phyloP scores from a whole-genome alignment of 2,888 invertebrate genomes.

The Dolichopus griseipennis region DNA sequence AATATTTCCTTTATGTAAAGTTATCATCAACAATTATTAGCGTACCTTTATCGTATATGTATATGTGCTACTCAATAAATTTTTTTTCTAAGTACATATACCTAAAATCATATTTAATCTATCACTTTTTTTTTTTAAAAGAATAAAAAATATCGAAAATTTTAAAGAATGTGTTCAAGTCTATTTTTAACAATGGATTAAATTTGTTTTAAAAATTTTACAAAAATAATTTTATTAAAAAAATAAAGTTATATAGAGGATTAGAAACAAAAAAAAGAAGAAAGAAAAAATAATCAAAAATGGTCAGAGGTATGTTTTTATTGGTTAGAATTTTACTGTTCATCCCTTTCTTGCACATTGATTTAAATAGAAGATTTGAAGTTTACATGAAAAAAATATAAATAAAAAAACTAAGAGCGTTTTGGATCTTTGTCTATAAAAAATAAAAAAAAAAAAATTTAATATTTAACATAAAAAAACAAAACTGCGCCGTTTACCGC shows the following conservation, averaged over 20 bases:
- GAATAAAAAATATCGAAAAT: too few relatives aligned
- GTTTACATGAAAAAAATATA: background rate
- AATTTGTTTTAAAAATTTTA: background rate
- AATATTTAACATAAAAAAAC: background rate
- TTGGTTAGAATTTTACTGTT: background rate
- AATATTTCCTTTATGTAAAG: background rate
- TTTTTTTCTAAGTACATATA: background rate
- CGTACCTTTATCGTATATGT: background rate
- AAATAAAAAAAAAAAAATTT: background rate
- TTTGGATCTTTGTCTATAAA: background rate
- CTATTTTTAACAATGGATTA: background rate
- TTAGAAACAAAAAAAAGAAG: background rate
- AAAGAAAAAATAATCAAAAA: background rate
- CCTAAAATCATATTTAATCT: too few relatives aligned
- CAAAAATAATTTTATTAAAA: background rate
- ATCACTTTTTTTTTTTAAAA: too few relatives aligned
- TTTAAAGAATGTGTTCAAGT: background rate
- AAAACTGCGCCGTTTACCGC: constrained; percentile 6
- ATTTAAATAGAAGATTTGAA: background rate
- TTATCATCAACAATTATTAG: background rate
- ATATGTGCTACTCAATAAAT: background rate
- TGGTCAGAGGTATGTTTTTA: constrained; percentile 4
- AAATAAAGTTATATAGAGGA: background rate
- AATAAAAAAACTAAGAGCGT: background rate
- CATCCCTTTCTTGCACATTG: background rate